Base-by-base conservation (phyloP, 1,140 invertebrate genomes). In the Procambarus virginalis region DNA sequence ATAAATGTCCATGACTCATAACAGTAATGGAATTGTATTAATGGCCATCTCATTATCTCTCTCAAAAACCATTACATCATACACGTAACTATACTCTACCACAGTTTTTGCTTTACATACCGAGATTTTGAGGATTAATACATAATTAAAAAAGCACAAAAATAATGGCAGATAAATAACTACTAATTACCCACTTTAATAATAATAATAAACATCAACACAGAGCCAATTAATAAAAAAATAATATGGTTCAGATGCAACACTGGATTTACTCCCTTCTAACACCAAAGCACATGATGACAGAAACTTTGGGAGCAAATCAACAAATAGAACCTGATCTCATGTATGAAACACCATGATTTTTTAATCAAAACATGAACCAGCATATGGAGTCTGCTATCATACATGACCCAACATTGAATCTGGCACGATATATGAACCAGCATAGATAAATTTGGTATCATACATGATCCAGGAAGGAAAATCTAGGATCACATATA, bases 401-500 rank as follows among this genome's bases (percentile, higher is more conserved):
- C 68, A 73, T 73, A 73, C 68, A 73, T 64, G 60, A 64, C 68
- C n/a, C 22, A 73, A 73, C 20, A 34, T 73, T 34, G 22, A 73
- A 73, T 34, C 68, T 73, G 68, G 68, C 20, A 8, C 34, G 22
- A 34, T 73, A 73, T 22, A 73, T 73, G 68, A 73, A 34, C 22
- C 68, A 73, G 68, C 68, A 20, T 64, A 64, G 17, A 73, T 5
- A 8, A 73, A 34, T 73, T 34, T 73, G 70, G 68, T 68, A 75
- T 84, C 82, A 84, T 83, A 83, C 58, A 83, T 68, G 58, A 68
- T 49, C 60, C 82, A 73, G n/a, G 68, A 75, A 51, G 68, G 48
- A 70, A 14, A 58, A n/a, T 20, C 2, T 51, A 34, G 51, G 79
- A 60, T 58, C 20, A 81, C 79, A 55, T 34, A 81, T 51, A 51